Evolutionary conservation across 1,140 invertebrate species (phyloP).

Genomic region (Camponotus floridanus): DNA sequence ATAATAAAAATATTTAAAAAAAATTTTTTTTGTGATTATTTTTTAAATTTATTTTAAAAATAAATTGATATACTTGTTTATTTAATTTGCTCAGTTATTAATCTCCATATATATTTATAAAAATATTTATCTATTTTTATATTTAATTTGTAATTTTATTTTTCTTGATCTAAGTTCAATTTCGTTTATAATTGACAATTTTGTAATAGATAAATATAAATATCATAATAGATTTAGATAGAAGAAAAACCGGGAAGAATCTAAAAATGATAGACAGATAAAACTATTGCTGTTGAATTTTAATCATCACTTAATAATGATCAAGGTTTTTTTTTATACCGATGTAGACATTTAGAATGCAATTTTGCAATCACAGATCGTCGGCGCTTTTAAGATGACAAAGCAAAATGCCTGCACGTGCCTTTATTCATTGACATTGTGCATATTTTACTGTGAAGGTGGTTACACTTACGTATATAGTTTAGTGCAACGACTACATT

Average conservation of each 20-base stretch:
- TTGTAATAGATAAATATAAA: too few species aligned
- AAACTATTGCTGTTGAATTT: neutral
- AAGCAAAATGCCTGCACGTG: constrained; percentile 29
- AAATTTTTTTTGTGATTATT: constrained; percentile 1
- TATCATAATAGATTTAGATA: neutral
- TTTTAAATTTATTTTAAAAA: neutral
- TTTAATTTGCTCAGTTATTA: neutral
- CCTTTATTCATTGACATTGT: neutral
- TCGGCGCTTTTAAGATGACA: constrained; percentile 36
- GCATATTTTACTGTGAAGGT: neutral
- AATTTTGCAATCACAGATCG: constrained; percentile 40
- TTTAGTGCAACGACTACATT: neutral
- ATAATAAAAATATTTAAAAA: too few species aligned
- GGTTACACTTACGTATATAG: too few species aligned
- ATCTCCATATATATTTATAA: neutral
- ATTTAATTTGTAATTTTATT: neutral
- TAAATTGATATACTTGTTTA: neutral
- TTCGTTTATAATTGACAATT: neutral
- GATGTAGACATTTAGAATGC: neutral
- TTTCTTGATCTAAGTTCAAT: constrained; percentile 10
- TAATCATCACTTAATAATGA: constrained; percentile 17
- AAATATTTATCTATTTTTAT: neutral
- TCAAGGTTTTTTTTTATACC: constrained; percentile 13
- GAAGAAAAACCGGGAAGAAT: constrained; percentile 12
- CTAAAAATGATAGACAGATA: neutral